A percentile compares a stretch with the other conserved stretches of the same genome.
These are phyloP conservation scores for Morpho helenor DNA, from an alignment of 2,888 invertebrate genomes.

Conservation along the genomic window DNA sequence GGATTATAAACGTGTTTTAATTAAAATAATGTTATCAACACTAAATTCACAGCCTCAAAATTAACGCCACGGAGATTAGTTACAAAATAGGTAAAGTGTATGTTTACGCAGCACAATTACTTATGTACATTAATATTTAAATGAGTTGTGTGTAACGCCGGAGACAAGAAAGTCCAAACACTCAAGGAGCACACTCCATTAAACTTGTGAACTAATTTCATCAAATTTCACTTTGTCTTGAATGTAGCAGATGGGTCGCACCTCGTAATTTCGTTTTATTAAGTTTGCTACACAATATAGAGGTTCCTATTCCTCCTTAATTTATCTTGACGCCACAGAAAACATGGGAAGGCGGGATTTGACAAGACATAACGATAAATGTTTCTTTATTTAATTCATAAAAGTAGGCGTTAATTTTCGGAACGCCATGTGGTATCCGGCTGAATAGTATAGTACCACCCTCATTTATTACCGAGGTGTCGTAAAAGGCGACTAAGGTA, in stretches of 20 bases:
- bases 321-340: constrained; percentile 37
- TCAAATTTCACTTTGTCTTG: constrained; percentile 71
- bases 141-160: constrained; percentile 23
- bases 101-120: constrained; percentile 1
- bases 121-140: constrained; percentile 23
- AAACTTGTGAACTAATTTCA: constrained; percentile 71
- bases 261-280: constrained; percentile 69
- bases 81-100: no score
- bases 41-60: no score
- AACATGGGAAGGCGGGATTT: constrained; percentile 15
- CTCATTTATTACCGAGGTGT: no score
- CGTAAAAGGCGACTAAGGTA: no score
- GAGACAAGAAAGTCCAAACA: constrained; percentile 31
- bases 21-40: no score
- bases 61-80: no score
- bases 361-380: constrained; percentile 11
- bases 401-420: no score
- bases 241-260: constrained; percentile 66
- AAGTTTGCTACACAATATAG: constrained; percentile 61
- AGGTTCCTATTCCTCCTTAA: constrained; percentile 47
- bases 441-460: no score
- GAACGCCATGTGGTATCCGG: no score
- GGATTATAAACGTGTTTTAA: no score
- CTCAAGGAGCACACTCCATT: constrained; percentile 56
- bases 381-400: no score